Evolutionary conservation across 2,113 vertebrate species (phyloP).

Genomic region (Urocitellus parryii): DNA sequence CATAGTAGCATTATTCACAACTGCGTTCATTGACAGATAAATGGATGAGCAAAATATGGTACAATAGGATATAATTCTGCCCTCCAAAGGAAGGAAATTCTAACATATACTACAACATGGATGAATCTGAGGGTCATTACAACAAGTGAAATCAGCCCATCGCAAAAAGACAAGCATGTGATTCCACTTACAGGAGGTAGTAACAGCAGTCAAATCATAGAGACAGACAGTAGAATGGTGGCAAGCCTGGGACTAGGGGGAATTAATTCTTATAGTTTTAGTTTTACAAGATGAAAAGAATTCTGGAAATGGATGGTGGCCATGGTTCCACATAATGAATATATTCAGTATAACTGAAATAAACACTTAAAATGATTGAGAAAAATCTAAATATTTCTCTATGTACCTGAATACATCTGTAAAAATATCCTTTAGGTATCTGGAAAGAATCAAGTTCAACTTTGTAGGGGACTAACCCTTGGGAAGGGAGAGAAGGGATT

Average conservation of each 20-base stretch:
- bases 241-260: not conserved
- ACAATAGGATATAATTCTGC: not conserved
- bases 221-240: not conserved
- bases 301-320: not conserved
- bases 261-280: not conserved
- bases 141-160: not conserved
- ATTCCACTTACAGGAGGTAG: not conserved
- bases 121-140: not conserved
- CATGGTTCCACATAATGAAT: not conserved
- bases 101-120: not conserved
- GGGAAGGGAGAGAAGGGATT: not conserved
- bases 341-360: not conserved
- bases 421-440: slow-evolving; percentile 7
- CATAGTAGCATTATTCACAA: not conserved
- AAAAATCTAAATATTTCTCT: not conserved
- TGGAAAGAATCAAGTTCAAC: not conserved
- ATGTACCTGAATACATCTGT: no score
- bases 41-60: not conserved
- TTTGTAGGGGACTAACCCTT: not conserved
- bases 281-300: not conserved
- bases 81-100: not conserved
- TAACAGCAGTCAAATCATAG: not conserved
- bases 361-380: not conserved
- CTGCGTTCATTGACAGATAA: not conserved
- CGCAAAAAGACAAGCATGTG: not conserved